Conservation (phyloP, 2,797 vertebrate species). For the Graptemys geographica region DNA sequence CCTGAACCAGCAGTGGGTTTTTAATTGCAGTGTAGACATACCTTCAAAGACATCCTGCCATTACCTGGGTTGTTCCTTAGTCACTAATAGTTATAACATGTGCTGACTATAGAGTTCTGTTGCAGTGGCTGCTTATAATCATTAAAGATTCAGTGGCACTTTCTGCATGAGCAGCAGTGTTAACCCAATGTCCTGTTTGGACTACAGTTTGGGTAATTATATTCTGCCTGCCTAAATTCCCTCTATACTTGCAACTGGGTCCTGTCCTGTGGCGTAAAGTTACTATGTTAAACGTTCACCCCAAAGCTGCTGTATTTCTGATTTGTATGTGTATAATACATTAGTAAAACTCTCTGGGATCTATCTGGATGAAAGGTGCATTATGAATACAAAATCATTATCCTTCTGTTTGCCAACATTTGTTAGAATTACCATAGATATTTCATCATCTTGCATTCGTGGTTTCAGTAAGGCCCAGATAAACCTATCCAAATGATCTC, state of each 20-base stretch:
- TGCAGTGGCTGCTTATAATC: neutral
- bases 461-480: slow-evolving; percentile 53
- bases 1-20: too few relatives aligned
- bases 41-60: neutral
- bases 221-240: slow-evolving; percentile 43
- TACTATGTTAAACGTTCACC: slow-evolving; percentile 70
- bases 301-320: slow-evolving; percentile 65
- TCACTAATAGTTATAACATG: neutral
- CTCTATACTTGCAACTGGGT: slow-evolving; percentile 49
- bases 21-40: too few relatives aligned
- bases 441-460: slow-evolving; percentile 60
- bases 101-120: neutral
- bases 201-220: neutral
- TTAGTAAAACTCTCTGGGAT: slow-evolving; percentile 66
- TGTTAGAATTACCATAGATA: slow-evolving; percentile 64
- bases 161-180: neutral
- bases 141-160: neutral
- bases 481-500: neutral
- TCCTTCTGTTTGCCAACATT: slow-evolving; percentile 70
- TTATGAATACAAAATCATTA: slow-evolving; percentile 66
- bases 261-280: slow-evolving; percentile 53
- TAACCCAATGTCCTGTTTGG: neutral
- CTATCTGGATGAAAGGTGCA: slow-evolving; percentile 67
- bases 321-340: slow-evolving; percentile 74
- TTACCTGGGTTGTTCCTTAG: neutral